Base-by-base conservation (phyloP, 2,888 invertebrate species). In the Desoria tigrina region DNA sequence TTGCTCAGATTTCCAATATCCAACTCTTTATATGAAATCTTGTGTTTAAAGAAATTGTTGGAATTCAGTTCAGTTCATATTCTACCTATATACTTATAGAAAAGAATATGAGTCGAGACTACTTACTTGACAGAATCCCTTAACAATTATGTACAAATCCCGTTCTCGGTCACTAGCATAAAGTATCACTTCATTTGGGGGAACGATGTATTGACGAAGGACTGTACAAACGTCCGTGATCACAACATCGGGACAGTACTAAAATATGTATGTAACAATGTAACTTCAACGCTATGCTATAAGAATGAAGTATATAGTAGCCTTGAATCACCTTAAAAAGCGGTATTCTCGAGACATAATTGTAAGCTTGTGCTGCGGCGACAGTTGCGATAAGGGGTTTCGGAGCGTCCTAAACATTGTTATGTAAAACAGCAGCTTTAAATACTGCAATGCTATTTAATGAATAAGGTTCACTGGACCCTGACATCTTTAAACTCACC, bases 381-480 rank as follows among this genome's bases (percentile, higher is more conserved):
- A 76, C 74, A 56, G 62, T 61, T 11, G 42, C 32, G 1, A 66
- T 21, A 1, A 76, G 45, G 24, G 66, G 45, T 39, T 68, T 71
- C 9, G 76, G 76, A 14, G 74, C 69, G 62, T 76, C 76, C 72
- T 71, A 74, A 16, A 75, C n/a, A n/a, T n/a, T n/a, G n/a, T n/a
- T n/a, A n/a, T n/a, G n/a, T n/a, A n/a, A n/a, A n/a, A n/a, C n/a
- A n/a, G n/a, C n/a, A n/a, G n/a, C n/a, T n/a, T n/a, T n/a, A n/a
- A n/a, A n/a, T n/a, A n/a, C n/a, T n/a, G n/a, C n/a, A n/a, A n/a
- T n/a, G n/a, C n/a, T n/a, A n/a, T n/a, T n/a, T n/a, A n/a, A n/a
- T n/a, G n/a, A n/a, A n/a, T n/a, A n/a, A n/a, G n/a, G n/a, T n/a
- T n/a, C n/a, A n/a, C n/a, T n/a, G n/a, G n/a, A n/a, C n/a, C n/a